Base-by-base conservation (phyloP, 1,140 invertebrate genomes). In the Oscheius sp. region DNA sequence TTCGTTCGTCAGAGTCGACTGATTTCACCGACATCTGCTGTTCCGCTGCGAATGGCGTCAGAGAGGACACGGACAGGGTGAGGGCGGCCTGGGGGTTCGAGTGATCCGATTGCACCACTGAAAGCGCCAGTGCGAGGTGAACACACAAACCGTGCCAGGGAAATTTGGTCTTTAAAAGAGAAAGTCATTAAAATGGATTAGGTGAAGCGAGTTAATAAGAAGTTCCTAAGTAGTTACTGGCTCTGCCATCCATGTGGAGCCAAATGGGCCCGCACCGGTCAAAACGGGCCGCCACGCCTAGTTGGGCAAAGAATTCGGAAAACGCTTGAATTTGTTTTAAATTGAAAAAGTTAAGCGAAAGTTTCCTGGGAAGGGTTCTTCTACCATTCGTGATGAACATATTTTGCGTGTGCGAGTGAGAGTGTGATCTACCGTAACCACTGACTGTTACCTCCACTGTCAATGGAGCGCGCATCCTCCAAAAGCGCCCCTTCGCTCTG, bases 71-170 rank as follows among this genome's bases (percentile, higher is more conserved):
- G 10, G 46, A 58, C n/a, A 59, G 45, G 1, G 64, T 68, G n/a
- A 68, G 31, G 31, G 49, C 66, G 0, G 52, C 36, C 59, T 81
- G 83, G 32, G 78, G 83, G 29, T 73, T 75, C 7, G 82, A 84
- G 36, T 82, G 81, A 70, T 82, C 81, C 35, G 81, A 84, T 80
- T 82, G 82, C 3, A 84, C 81, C 23, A 82, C 81, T 82, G 68
- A 77, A 80, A 78, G 4, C n/a, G n/a, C n/a, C n/a, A n/a, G n/a
- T n/a, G n/a, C n/a, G n/a, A n/a, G n/a, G n/a, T n/a, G n/a, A n/a
- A n/a, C n/a, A n/a, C n/a, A n/a, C n/a, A n/a, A n/a, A n/a, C n/a
- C n/a, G n/a, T n/a, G n/a, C n/a, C n/a, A n/a, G n/a, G n/a, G 23
- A 55, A 55, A 55, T 13, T 13, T 4, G 23, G 7, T 7, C 28